A percentile compares a stretch with the other conserved stretches of the same genome.
phyloP scores from a whole-genome alignment of 2,888 invertebrate species.

The Escarpia spicata region DNA sequence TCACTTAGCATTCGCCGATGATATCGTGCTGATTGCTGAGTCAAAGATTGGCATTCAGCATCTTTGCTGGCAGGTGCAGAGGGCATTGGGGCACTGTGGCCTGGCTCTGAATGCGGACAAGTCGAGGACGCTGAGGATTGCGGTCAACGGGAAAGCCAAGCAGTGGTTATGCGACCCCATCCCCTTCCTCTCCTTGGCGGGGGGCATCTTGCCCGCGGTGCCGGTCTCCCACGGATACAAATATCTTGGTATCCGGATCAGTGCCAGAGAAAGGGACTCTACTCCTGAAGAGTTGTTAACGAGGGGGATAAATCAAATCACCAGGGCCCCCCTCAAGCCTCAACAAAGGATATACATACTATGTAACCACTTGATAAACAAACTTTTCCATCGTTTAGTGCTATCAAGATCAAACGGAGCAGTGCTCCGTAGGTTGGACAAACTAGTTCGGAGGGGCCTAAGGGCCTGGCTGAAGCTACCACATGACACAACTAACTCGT shows the following conservation, averaged over 20 bases:
- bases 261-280: background rate
- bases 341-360: background rate
- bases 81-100: background rate
- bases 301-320: background rate
- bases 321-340: background rate
- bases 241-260: background rate
- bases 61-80: too few relatives aligned
- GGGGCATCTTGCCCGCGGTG: background rate
- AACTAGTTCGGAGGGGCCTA: background rate
- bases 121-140: conserved; percentile 18
- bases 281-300: background rate
- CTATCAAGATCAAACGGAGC: background rate
- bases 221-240: background rate
- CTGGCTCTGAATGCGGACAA: background rate
- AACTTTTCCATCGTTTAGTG: background rate
- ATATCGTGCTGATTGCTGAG: too few relatives aligned
- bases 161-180: background rate
- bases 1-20: background rate
- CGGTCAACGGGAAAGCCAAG: background rate
- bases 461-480: background rate
- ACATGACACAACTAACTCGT: background rate
- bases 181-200: background rate
- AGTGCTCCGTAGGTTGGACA: background rate
- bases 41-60: too few relatives aligned
- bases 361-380: background rate